Conservation (phyloP, 2,797 vertebrate species). For the Chelonia mydas region DNA sequence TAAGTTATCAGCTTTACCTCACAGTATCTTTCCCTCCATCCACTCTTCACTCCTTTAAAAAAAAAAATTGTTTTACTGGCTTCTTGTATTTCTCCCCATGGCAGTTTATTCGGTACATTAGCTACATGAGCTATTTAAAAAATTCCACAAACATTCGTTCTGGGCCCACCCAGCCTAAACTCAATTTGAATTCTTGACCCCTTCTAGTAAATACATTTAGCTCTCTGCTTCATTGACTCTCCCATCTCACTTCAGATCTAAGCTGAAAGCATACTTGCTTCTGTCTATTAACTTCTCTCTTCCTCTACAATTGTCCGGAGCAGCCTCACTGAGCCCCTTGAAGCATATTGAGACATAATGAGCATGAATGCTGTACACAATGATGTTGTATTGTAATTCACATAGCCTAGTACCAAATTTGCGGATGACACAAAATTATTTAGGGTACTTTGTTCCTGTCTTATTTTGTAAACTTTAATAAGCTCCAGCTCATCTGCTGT, state of each 20-base stretch:
- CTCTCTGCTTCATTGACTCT: slow-evolving; percentile 45
- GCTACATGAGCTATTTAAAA: slow-evolving; percentile 50
- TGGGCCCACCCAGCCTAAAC: slow-evolving; percentile 65
- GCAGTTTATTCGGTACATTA: slow-evolving; percentile 40
- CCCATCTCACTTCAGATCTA: slow-evolving; percentile 62
- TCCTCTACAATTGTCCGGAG: slow-evolving; percentile 30
- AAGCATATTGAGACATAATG: slow-evolving; percentile 56
- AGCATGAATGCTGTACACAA: slow-evolving; percentile 52
- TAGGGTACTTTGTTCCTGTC: neutral
- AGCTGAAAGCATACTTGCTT: slow-evolving; percentile 57
- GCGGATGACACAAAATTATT: neutral
- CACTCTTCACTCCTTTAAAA: neutral
- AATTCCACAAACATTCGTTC: slow-evolving; percentile 64
- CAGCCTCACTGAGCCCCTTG: slow-evolving; percentile 55
- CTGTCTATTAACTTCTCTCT: neutral
- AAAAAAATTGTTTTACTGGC: slow-evolving; percentile 24
- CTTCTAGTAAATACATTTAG: slow-evolving; percentile 67
- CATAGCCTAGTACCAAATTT: neutral
- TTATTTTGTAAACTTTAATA: slow-evolving; percentile 30
- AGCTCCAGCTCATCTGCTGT: neutral
- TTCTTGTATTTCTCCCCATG: slow-evolving; percentile 24
- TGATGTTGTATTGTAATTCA: neutral
- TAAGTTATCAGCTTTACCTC: fast-evolving
- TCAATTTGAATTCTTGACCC: slow-evolving; percentile 69
- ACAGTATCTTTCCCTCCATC: neutral